Conservation (phyloP, 2,888 invertebrate genomes). For the Ophioninae sp. region DNA sequence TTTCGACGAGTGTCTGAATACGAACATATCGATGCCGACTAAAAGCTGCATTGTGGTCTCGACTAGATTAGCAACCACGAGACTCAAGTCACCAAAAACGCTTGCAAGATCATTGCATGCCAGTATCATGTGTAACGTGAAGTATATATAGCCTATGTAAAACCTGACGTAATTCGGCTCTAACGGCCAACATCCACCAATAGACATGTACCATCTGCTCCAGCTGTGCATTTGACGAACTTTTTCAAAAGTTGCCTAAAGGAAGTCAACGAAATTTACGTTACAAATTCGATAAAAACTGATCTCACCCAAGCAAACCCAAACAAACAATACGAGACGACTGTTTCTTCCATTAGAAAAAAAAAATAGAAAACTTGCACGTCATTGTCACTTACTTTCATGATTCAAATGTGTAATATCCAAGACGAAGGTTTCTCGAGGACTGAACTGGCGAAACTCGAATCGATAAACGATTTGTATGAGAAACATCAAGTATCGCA, state of each 20-base stretch:
- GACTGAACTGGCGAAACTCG: neutral
- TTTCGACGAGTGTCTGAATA: neutral
- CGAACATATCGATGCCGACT: constrained; percentile 21
- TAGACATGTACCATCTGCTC: constrained; percentile 9
- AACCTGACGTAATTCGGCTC: constrained; percentile 4
- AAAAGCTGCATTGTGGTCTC: constrained; percentile 6
- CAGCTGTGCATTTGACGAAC: neutral
- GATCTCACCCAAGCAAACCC: constrained; percentile 6
- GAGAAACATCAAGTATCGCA: neutral
- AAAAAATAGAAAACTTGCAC: neutral
- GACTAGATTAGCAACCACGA: constrained; percentile 39
- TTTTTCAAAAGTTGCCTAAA: neutral
- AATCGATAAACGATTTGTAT: neutral
- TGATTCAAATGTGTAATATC: neutral
- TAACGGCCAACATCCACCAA: constrained; percentile 41
- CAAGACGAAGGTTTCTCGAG: neutral
- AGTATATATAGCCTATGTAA: constrained; percentile 30
- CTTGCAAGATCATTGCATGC: constrained; percentile 29
- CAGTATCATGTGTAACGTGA: constrained; percentile 36
- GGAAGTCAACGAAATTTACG: neutral
- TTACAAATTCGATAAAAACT: neutral
- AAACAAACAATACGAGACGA: neutral
- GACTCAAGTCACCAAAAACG: constrained; percentile 27
- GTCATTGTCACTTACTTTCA: neutral
- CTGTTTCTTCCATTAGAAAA: neutral